Percentiles rank a stretch among this genome's conserved stretches.
phyloP scores from a whole-genome alignment of 2,888 invertebrate genomes.

The Clitarchus hookeri region DNA sequence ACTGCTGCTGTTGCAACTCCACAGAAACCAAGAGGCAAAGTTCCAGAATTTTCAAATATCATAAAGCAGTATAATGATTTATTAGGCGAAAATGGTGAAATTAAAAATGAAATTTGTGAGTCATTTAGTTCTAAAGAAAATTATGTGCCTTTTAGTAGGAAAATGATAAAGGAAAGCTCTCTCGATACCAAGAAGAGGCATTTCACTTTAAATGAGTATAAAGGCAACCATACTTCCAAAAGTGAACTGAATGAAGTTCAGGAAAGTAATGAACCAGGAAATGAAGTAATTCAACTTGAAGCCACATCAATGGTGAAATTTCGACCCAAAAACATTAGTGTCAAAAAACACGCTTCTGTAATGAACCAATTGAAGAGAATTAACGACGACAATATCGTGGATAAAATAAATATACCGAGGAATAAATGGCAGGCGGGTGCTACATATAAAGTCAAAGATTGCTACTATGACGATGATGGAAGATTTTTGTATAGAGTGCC shows the following conservation, averaged over 20 bases:
- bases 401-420: constrained; percentile 71
- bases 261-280: neutral
- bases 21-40: constrained; percentile 47
- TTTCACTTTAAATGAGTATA: neutral
- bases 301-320: neutral
- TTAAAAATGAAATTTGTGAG: neutral
- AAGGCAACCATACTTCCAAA: neutral
- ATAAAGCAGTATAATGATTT: constrained; percentile 29
- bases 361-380: neutral
- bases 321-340: neutral
- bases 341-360: neutral
- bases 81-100: neutral
- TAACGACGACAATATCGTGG: constrained; percentile 44
- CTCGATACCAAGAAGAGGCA: neutral
- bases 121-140: neutral
- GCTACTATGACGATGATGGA: constrained; percentile 81
- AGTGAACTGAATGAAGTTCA: neutral
- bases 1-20: neutral
- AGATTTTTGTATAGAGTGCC: constrained; percentile 78
- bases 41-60: constrained; percentile 31
- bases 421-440: constrained; percentile 65
- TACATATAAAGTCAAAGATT: constrained; percentile 76
- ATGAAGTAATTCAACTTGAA: constrained; percentile 8
- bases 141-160: neutral
- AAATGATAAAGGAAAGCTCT: neutral